Percentiles rank a stretch among this genome's conserved stretches.
These are phyloP conservation scores for Scortum barcoo DNA, from an alignment of 2,113 vertebrate genomes.

Conservation along the genomic window DNA sequence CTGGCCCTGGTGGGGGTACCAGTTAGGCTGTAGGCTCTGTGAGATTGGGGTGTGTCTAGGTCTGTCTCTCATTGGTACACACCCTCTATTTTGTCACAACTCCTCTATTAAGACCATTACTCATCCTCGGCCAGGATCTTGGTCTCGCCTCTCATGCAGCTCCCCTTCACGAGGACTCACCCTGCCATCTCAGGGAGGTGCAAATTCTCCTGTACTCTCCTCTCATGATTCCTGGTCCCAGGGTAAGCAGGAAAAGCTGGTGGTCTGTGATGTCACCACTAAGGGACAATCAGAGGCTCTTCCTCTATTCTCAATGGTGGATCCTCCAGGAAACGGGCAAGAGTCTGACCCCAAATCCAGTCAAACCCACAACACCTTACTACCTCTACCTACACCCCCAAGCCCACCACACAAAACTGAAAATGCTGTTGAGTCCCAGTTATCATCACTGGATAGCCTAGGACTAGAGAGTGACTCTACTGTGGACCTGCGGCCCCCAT, in stretches of 20 bases:
- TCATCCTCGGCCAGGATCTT: slow-evolving; percentile 79
- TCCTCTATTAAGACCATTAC: slow-evolving; percentile 67
- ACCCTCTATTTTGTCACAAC: slow-evolving; percentile 83
- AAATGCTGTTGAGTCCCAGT: slow-evolving; percentile 40
- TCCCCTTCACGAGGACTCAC: slow-evolving; percentile 70
- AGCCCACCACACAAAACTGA: slow-evolving; percentile 49
- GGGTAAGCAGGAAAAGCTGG: slow-evolving; percentile 80
- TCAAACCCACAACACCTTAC: slow-evolving; percentile 64
- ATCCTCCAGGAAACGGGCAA: slow-evolving; percentile 76
- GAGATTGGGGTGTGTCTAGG: slow-evolving; percentile 89
- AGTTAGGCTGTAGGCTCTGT: slow-evolving; percentile 88
- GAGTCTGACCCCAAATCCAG: slow-evolving; percentile 75
- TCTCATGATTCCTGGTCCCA: slow-evolving; percentile 81
- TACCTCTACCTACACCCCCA: slow-evolving; percentile 55
- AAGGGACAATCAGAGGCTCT: slow-evolving; percentile 85
- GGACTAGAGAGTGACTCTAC: slow-evolving; percentile 85
- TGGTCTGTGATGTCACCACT: slow-evolving; percentile 78
- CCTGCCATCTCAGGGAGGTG: slow-evolving; percentile 61
- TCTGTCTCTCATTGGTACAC: slow-evolving; percentile 86
- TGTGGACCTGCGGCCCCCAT: slow-evolving; percentile 88
- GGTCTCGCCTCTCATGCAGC: slow-evolving; percentile 84
- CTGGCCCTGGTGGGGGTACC: slow-evolving; percentile 94
- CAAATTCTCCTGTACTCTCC: slow-evolving; percentile 81
- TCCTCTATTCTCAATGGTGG: slow-evolving; percentile 86
- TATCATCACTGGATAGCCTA: slow-evolving; percentile 76